Percentiles rank a stretch among this genome's conserved stretches.
Evolutionary conservation across 2,113 vertebrate species (phyloP).

Genomic region (Datnioides undecimradiatus): DNA sequence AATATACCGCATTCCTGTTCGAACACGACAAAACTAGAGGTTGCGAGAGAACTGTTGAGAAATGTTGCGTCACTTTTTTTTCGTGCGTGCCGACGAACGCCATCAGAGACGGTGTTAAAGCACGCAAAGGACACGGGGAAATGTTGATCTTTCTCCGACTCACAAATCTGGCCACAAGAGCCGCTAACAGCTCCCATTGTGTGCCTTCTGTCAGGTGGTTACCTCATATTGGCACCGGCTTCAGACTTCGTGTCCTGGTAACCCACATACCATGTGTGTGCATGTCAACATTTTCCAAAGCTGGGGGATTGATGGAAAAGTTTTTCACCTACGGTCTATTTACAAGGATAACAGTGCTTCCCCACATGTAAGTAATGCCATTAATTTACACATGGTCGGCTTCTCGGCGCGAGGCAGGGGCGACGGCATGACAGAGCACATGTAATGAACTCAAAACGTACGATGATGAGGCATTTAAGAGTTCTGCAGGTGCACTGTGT

Average conservation of each 20-base stretch:
- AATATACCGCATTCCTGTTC: neutral
- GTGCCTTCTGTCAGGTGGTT: conserved; percentile 40
- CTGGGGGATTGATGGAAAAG: conserved; percentile 55
- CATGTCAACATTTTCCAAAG: conserved; percentile 75
- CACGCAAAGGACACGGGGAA: neutral
- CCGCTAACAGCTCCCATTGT: conserved; percentile 1
- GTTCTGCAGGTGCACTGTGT: neutral
- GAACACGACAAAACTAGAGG: neutral
- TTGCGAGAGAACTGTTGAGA: neutral
- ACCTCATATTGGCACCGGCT: conserved; percentile 17
- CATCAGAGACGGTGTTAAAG: neutral
- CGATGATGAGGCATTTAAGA: neutral
- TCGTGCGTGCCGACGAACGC: neutral
- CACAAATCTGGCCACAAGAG: conserved; percentile 14
- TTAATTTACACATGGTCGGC: neutral
- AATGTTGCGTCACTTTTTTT: neutral
- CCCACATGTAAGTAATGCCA: conserved; percentile 6
- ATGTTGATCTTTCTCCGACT: neutral
- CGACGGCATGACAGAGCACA: neutral
- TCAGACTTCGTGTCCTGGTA: conserved; percentile 53
- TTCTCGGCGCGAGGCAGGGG: neutral
- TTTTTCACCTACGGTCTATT: conserved; percentile 59
- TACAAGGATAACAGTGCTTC: conserved; percentile 55
- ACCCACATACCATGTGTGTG: conserved; percentile 77
- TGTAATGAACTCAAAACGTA: neutral